phyloP scores from a whole-genome alignment of 2,888 invertebrate species.

The Abrostola triplasia region DNA sequence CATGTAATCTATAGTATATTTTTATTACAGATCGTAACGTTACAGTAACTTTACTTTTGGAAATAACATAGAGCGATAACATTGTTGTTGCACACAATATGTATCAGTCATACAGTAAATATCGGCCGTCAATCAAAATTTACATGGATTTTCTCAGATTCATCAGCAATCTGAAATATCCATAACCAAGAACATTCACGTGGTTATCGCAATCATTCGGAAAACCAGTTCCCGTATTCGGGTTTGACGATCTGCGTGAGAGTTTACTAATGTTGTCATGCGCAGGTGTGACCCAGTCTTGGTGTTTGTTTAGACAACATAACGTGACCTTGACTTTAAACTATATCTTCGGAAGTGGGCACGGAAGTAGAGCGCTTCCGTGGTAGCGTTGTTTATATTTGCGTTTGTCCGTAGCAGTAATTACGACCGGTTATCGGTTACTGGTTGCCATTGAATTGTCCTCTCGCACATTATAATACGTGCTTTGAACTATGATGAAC shows the following conservation, averaged over 20 bases:
- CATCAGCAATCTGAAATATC: too few species aligned
- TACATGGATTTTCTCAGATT: too few species aligned
- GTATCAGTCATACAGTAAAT: background rate
- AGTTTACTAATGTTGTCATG: background rate
- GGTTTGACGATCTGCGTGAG: background rate
- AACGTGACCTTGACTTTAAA: conserved; percentile 65
- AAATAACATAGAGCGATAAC: background rate
- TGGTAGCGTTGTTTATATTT: conserved; percentile 50
- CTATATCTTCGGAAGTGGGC: conserved; percentile 69
- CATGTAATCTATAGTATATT: background rate
- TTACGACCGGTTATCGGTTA: conserved; percentile 62
- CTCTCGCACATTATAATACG: conserved; percentile 56
- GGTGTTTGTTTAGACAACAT: conserved; percentile 47
- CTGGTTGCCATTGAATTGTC: conserved; percentile 67
- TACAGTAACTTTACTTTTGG: background rate
- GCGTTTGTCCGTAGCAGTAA: conserved; percentile 53
- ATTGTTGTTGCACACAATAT: background rate
- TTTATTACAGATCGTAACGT: background rate
- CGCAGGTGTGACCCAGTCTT: background rate
- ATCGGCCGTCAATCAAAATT: too few species aligned
- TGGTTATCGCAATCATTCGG: too few species aligned
- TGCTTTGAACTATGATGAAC: conserved; percentile 59
- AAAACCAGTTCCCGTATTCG: too few species aligned
- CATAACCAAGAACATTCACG: too few species aligned
- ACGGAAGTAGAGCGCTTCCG: conserved; percentile 69